These are phyloP conservation scores for Pipistrellus nathusii DNA, from an alignment of 2,797 vertebrate species.

Conservation along the genomic window DNA sequence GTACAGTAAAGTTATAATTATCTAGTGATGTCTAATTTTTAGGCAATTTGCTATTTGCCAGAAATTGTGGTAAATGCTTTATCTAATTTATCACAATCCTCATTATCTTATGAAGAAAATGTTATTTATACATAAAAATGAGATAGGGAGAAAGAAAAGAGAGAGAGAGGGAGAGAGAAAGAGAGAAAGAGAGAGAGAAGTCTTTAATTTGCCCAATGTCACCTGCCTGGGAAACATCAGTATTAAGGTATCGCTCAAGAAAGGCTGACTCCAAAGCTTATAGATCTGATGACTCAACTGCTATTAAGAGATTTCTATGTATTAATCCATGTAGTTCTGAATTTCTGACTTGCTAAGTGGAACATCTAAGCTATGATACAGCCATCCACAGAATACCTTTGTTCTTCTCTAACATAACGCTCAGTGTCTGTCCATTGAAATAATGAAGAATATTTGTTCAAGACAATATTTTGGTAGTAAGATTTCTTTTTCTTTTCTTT, in stretches of 20 bases:
- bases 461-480: background rate
- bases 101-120: background rate
- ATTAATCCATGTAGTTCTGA: background rate
- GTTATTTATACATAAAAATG: background rate
- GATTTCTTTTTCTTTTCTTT: too few species aligned
- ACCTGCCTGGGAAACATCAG: background rate
- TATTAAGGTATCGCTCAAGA: background rate
- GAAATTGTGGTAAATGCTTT: background rate
- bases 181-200: background rate
- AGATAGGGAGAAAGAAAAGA: too few species aligned
- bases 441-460: background rate
- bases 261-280: background rate
- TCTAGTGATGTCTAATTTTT: background rate
- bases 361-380: background rate
- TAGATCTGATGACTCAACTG: background rate
- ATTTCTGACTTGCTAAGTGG: background rate
- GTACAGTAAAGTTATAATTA: background rate
- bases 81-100: background rate
- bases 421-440: background rate
- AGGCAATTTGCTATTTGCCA: background rate
- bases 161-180: background rate
- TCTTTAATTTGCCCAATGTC: background rate
- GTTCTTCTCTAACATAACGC: background rate
- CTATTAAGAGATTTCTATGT: background rate
- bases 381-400: background rate